Evolutionary conservation across 1,140 invertebrate genomes (phyloP).

Genomic region (Aphaenogaster floridana): DNA sequence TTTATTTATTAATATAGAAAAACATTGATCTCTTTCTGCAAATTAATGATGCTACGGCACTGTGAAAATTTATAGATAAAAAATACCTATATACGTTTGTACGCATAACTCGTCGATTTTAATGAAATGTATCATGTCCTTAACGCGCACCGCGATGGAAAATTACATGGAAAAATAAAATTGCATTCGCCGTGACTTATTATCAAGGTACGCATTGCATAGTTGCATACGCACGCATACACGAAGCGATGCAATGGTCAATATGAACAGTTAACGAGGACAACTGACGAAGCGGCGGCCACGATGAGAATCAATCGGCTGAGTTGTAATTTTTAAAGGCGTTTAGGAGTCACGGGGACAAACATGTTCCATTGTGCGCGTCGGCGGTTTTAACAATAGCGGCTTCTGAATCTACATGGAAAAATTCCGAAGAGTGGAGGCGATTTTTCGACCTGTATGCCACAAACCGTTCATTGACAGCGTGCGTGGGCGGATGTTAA

Average conservation of each 20-base stretch:
- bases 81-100: not conserved
- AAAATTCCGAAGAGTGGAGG: conserved; percentile 46
- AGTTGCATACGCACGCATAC: not conserved
- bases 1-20: not conserved
- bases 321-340: conserved; percentile 54
- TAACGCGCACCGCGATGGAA: not conserved
- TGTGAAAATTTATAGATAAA: not conserved
- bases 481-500: conserved; percentile 59
- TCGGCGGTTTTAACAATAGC: conserved; percentile 27
- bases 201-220: conserved; percentile 20
- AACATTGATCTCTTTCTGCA: not conserved
- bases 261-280: conserved; percentile 18
- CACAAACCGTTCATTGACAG: conserved; percentile 51
- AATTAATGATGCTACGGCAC: not conserved
- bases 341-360: conserved; percentile 35
- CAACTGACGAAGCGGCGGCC: not conserved
- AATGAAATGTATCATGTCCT: not conserved
- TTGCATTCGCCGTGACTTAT: conserved; percentile 27
- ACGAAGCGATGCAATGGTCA: conserved; percentile 1
- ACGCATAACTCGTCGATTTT: not conserved
- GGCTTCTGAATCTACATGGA: conserved; percentile 1
- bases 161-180: not conserved
- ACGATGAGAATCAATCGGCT: conserved; percentile 45
- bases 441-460: conserved; percentile 49
- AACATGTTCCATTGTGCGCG: not conserved